Evolutionary conservation across 2,888 invertebrate genomes (phyloP).

Genomic region (Odontothrips loti): DNA sequence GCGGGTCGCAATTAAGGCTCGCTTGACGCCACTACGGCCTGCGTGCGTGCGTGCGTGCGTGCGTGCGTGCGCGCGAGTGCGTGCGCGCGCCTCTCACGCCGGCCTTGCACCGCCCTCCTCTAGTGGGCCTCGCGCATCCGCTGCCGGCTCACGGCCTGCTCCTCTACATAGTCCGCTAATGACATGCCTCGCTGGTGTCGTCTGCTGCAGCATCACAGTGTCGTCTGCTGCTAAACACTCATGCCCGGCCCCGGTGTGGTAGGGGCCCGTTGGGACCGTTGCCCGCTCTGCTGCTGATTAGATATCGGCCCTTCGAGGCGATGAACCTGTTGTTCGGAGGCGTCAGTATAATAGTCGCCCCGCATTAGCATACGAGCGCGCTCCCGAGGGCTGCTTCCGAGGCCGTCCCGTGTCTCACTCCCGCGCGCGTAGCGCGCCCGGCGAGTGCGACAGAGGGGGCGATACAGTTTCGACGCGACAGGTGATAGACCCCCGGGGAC

Average conservation of each 20-base stretch:
- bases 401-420: neutral
- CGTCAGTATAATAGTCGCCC: neutral
- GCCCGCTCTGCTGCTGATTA: neutral
- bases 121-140: no score
- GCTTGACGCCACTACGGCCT: no score
- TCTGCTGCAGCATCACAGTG: neutral
- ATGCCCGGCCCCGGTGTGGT: no score
- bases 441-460: no score
- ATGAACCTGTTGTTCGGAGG: constrained; percentile 20
- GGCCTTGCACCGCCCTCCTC: neutral
- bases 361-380: constrained; percentile 7
- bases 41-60: no score
- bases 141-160: neutral
- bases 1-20: neutral
- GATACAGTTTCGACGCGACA: no score
- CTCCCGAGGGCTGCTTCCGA: neutral
- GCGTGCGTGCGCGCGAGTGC: neutral
- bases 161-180: neutral
- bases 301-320: neutral
- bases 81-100: neutral
- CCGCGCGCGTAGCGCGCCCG: neutral
- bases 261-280: neutral
- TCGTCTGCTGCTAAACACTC: constrained; percentile 1
- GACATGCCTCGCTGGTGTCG: neutral
- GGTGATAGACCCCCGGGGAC: neutral